Evolutionary conservation across 2,797 vertebrate genomes (phyloP), one percentile per base, ranked within the genome.

Genomic region (Myotis myotis): DNA sequence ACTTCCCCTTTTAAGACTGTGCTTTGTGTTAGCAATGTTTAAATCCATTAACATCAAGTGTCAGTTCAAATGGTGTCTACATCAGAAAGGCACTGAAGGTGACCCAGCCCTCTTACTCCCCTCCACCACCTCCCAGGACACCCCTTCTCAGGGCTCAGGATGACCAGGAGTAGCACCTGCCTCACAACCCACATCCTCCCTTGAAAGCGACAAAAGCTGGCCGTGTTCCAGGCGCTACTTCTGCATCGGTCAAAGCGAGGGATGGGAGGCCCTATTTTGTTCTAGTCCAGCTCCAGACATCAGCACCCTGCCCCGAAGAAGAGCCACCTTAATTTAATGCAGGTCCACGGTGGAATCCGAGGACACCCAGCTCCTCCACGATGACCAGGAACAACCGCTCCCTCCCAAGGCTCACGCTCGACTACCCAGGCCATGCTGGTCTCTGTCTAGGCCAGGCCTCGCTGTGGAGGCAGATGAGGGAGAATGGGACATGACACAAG

Each of bases 401-500:
- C 83, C 33, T 78, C 80, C 84, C 90, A 49, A 78, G 70, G 72
- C 16, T n/a, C 95, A 88, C 76, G 92, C 94, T 80, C 23, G 2
- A 78, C 60, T 36, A 11, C 60, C 74, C 30, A 60, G 76, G 66
- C 70, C 76, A 62, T 41, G 51, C 78, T 36, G 70, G 64, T 53
- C 62, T 86, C 70, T 82, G 25, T 82, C 60, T 64, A 53, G 47
- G 88, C 51, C n/a, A 87, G 64, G 68, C 92, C 92, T 89, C 2
- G 0, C 57, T 66, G 15, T 16, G 79, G 91, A 93, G 92, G 95
- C 93, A 78, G 92, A 96, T 82, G 15, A 89, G 64, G 2, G 55
- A 97, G 92, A 91, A 97, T 96, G 95, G 96, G 88, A 98, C 92
- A 96, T 68, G 66, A 97, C 41, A 95, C 38, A 96, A 96, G 95